Base-by-base conservation (phyloP, 2,113 vertebrate genomes). In the Hippocampus zosterae region DNA sequence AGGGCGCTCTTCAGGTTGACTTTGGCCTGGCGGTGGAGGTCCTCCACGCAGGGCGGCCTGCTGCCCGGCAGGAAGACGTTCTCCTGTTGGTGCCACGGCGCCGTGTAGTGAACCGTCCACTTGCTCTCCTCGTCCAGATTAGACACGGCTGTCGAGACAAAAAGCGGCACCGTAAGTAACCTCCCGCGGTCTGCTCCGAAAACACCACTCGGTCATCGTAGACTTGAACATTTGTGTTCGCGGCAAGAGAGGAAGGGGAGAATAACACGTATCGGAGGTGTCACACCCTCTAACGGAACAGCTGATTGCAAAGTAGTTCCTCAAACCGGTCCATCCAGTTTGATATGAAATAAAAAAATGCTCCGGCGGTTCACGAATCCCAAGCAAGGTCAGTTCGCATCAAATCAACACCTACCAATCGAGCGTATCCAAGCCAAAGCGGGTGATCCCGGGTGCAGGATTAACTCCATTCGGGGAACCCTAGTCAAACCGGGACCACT, bases 71-170 rank as follows among this genome's bases (percentile, higher is more conserved):
- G 86, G 84, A 99, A 98, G 46, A 99, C 96, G 46, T 98, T 98
- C 82, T 98, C 96, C 87, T 98, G 96, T 89, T 98, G 96, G 80
- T 98, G 96, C 95, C 96, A 97, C 0, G 96, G 95, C 7, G 96
- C 96, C 0, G 92, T 95, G 85, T 99, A 98, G 83, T 98, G 97
- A 63, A 98, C 97, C 0, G 94, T 94, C 97, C 96, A 98, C 81
- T 95, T 94, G 73, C 93, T 98, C 89, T 98, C 97, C 88, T 99
- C 96, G 21, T 98, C 97, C 85, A 98, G 90, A 88, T 95, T 98
- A 82, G 97, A 99, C 86, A 99, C 96, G 46, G 96, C 97, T 98
- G 85, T 11, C 85, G 67, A 85, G 40, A 87, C 67, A 82, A 44
- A 37, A 79, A 8, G 84, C 18, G 53, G 15, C 0, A 29, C 18